Conservation (phyloP, 2,888 invertebrate genomes). For the Lepidochrysops patricia region DNA sequence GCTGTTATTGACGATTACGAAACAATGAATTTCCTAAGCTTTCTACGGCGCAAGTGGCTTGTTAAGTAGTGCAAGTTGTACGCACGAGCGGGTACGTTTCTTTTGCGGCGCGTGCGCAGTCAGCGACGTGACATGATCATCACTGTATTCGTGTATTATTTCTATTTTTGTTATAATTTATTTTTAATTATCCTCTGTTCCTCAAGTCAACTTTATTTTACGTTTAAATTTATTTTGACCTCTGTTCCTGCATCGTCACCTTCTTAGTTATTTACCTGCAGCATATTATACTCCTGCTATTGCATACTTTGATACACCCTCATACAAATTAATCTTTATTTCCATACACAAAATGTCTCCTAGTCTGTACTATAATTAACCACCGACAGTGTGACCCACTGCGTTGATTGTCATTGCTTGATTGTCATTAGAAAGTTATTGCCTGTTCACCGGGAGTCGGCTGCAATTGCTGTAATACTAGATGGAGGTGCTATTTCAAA, state of each 20-base stretch:
- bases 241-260: too few relatives aligned
- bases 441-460: neutral
- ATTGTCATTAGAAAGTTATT: conserved; percentile 12
- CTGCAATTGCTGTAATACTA: neutral
- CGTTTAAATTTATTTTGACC: too few relatives aligned
- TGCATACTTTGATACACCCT: too few relatives aligned
- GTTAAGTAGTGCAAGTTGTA: conserved; percentile 39
- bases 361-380: neutral
- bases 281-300: too few relatives aligned
- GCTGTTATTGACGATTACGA: conserved; percentile 15
- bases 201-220: too few relatives aligned
- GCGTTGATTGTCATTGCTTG: conserved; percentile 4
- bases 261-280: too few relatives aligned
- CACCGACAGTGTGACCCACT: conserved; percentile 3
- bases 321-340: too few relatives aligned
- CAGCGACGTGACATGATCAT: neutral
- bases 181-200: too few relatives aligned
- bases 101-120: conserved; percentile 9
- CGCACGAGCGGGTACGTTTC: conserved; percentile 43
- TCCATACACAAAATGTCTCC: neutral
- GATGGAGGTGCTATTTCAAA: neutral
- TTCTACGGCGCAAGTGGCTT: conserved; percentile 26
- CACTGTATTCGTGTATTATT: too few relatives aligned
- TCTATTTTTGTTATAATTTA: too few relatives aligned
- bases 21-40: conserved; percentile 22